These are phyloP conservation scores for Drosophila ezoana DNA, from an alignment of 2,888 invertebrate species.

Conservation along the genomic window DNA sequence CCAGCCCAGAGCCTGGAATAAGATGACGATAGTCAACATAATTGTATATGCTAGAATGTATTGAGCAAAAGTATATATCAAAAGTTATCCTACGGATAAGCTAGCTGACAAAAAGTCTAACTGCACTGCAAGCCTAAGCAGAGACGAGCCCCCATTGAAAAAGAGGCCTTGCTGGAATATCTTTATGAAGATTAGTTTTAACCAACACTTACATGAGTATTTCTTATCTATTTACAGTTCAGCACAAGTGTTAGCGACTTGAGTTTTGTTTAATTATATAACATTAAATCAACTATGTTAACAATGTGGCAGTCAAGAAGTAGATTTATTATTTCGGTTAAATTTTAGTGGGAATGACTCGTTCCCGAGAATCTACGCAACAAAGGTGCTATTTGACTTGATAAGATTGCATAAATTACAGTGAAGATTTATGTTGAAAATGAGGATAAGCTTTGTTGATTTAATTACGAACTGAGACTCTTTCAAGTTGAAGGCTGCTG, in stretches of 20 bases:
- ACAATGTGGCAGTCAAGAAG: too few species aligned
- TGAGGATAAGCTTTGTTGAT: not conserved
- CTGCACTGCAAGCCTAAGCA: not conserved
- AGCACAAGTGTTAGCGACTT: too few species aligned
- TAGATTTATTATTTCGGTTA: too few species aligned
- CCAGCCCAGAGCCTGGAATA: slow-evolving; percentile 85
- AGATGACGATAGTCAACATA: not conserved
- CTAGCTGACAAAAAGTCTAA: not conserved
- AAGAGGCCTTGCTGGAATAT: not conserved
- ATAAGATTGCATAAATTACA: slow-evolving; percentile 1
- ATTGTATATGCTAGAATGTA: not conserved
- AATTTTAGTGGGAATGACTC: not conserved
- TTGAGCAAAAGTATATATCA: not conserved
- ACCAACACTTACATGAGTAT: too few species aligned
- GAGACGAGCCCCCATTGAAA: slow-evolving; percentile 1
- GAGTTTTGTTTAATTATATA: too few species aligned
- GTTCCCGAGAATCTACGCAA: not conserved
- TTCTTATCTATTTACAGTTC: too few species aligned
- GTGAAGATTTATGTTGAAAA: slow-evolving; percentile 20
- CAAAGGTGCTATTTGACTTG: not conserved
- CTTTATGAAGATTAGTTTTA: not conserved
- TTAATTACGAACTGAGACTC: not conserved
- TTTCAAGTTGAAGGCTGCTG: slow-evolving; percentile 13
- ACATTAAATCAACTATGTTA: too few species aligned
- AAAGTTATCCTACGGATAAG: not conserved